Evolutionary conservation across 2,797 vertebrate species (phyloP), one percentile per base, ranked within the genome.

Genomic region (Poecilia velifera): DNA sequence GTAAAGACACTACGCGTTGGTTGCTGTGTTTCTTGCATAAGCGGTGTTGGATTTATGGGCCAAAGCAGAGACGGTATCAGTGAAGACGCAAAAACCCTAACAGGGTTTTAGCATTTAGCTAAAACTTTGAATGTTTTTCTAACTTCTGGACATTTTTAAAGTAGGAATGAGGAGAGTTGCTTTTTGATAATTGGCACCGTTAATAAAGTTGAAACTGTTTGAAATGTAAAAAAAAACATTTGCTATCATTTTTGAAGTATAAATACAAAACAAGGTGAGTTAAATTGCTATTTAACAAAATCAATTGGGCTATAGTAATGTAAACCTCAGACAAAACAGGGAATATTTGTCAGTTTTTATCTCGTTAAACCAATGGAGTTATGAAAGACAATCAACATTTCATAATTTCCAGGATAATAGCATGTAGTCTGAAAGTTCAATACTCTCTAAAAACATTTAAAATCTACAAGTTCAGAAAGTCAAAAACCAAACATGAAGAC

Each of bases 1-100:
- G 74, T 72, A 53, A 68, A 82, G 57, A 85, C 80, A 76, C 77
- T 70, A 78, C 45, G 81, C 31, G 72, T 77, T 78, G 88, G 71
- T 71, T 59, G n/a, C 22, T 16, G 10, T 41, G 76, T 55, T 75
- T 55, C 4, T 25, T 72, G 20, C 36, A 41, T 10, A 22, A 68
- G 64, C 12, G 9, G 3, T 12, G 20, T 22, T 41, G 28, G 6
- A 25, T 51, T 28, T 34, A 16, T 20, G 36, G 25, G 36, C 55
- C 51, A 1, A 22, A 59, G 39, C 9, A 6, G 10, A 14, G 22
- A 74, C 14, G 6, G 20, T 16, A 55, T 43, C 12, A 39, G n/a
- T 9, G 22, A 18, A 13, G 36, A 41, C 2, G 8, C 28, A 14
- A 36, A 36, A 36, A 3, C 6, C 49, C 49, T 7, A 22, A 53